Conservation (phyloP, 2,113 vertebrate species). For the Chaetorhynchus papuensis region DNA sequence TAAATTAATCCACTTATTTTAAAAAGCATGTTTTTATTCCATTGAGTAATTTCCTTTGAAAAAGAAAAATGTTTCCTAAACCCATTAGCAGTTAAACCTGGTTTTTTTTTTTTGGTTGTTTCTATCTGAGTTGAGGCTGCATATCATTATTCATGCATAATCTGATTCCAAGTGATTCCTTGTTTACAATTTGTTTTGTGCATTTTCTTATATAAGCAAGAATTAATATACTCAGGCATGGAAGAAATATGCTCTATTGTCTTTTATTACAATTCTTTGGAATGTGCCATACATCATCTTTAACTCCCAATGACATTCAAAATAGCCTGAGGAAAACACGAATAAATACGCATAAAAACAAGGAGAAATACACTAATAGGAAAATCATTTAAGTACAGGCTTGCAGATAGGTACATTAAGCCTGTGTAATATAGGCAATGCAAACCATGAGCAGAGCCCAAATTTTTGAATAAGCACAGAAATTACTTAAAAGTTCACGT, state of each 20-base stretch:
- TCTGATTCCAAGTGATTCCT: constrained; percentile 55
- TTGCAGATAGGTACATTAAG: background rate
- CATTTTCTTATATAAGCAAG: constrained; percentile 66
- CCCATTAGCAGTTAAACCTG: constrained; percentile 29
- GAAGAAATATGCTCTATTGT: constrained; percentile 68
- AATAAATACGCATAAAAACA: constrained; percentile 52
- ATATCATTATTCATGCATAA: constrained; percentile 56
- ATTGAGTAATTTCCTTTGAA: constrained; percentile 52
- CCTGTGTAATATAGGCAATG: background rate
- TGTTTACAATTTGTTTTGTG: constrained; percentile 59
- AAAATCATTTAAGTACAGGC: background rate
- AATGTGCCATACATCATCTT: constrained; percentile 52
- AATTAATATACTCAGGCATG: constrained; percentile 62
- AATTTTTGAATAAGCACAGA: background rate
- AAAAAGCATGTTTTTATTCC: constrained; percentile 56
- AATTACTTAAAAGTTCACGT: background rate
- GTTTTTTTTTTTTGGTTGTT: background rate
- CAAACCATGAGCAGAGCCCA: background rate
- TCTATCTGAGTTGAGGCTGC: constrained; percentile 21
- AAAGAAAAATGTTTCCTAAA: constrained; percentile 62
- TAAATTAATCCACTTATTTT: constrained; percentile 55
- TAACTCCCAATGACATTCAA: constrained; percentile 41
- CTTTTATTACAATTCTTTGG: constrained; percentile 65
- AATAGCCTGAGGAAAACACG: constrained; percentile 42
- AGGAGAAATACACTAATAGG: background rate